A percentile compares a stretch with the other conserved stretches of the same genome.
Evolutionary conservation across 35 echinoderm and acorn worm species (phyloP).

Genomic region (Anneissia japonica): DNA sequence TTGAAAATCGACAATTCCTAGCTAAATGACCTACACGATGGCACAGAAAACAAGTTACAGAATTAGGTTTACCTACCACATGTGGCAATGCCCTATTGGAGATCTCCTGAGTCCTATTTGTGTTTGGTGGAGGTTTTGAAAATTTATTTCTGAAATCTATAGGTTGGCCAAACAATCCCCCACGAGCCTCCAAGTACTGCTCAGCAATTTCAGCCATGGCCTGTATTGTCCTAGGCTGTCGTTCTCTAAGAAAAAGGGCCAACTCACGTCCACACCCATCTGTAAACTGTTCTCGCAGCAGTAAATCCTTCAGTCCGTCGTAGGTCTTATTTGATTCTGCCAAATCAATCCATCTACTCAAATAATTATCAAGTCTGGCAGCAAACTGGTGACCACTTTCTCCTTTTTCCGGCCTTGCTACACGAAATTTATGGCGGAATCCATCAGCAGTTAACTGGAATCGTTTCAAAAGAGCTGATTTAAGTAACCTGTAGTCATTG

Average conservation of each 20-base stretch:
- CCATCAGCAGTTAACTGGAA: constrained; percentile 34
- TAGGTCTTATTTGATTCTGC: constrained; percentile 14
- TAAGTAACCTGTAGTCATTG: constrained; percentile 1
- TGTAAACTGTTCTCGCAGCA: constrained; percentile 38
- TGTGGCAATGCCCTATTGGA: too few species aligned
- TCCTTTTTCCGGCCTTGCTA: background rate
- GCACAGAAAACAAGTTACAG: too few species aligned
- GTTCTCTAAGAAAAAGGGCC: constrained; percentile 38
- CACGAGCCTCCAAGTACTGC: constrained; percentile 23
- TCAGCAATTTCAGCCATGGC: constrained; percentile 45
- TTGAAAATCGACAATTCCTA: too few species aligned
- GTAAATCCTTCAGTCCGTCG: constrained; percentile 15
- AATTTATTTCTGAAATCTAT: too few species aligned
- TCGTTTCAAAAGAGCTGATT: constrained; percentile 6
- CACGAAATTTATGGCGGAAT: constrained; percentile 1
- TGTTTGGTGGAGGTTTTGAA: too few species aligned
- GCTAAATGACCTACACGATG: too few species aligned
- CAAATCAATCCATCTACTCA: constrained; percentile 37
- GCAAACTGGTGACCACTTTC: constrained; percentile 29
- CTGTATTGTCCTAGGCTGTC: constrained; percentile 13
- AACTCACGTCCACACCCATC: constrained; percentile 22
- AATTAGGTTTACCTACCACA: too few species aligned
- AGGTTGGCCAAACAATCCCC: background rate
- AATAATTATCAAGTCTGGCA: constrained; percentile 10
- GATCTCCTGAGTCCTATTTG: too few species aligned